Conservation (phyloP, 2,113 vertebrate genomes). For the Bettongia penicillata region DNA sequence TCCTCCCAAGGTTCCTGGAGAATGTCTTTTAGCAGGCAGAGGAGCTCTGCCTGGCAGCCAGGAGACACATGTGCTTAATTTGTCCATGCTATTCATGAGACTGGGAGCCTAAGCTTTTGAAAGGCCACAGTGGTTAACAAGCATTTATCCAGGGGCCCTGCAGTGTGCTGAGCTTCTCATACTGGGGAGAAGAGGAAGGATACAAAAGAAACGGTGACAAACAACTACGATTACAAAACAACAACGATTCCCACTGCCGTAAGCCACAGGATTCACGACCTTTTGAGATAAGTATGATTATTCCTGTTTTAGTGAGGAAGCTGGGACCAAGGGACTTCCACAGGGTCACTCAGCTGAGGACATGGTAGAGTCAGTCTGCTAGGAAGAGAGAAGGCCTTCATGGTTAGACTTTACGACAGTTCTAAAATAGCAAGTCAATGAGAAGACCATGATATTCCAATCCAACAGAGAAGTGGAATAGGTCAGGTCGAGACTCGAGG, state of each 20-base stretch:
- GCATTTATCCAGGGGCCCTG: not conserved
- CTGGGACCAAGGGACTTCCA: no score
- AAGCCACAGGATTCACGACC: not conserved
- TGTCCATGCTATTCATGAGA: not conserved
- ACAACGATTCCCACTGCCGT: not conserved
- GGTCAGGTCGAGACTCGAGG: not conserved
- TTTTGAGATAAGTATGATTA: not conserved
- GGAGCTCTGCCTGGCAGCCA: not conserved
- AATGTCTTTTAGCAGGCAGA: not conserved
- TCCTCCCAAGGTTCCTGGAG: not conserved
- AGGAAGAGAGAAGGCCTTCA: not conserved
- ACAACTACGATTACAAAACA: not conserved
- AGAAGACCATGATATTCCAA: not conserved
- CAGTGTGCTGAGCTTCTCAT: not conserved
- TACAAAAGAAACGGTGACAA: not conserved
- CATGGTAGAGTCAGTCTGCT: not conserved
- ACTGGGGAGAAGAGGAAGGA: not conserved
- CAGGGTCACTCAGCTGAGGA: not conserved
- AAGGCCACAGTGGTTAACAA: not conserved
- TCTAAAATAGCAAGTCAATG: not conserved
- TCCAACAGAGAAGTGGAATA: not conserved
- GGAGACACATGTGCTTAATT: not conserved
- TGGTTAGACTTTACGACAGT: not conserved
- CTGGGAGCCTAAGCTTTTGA: not conserved
- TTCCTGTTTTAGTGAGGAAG: not conserved